Conservation (phyloP, 2,113 vertebrate species). For the Alethe castanea region DNA sequence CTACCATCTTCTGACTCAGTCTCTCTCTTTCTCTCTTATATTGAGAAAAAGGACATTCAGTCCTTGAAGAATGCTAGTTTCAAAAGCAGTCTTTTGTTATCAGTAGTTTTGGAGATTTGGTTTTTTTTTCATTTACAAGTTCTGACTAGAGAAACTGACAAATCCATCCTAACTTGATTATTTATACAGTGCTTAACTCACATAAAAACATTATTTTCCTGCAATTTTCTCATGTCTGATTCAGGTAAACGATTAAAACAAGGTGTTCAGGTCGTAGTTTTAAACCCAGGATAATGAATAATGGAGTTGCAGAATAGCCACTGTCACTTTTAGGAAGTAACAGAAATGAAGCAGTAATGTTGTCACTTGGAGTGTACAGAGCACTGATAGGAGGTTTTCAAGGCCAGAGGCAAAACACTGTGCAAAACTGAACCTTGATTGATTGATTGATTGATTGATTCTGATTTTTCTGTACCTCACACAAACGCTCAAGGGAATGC, state of each 20-base stretch:
- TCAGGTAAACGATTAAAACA: not conserved
- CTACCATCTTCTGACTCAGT: not conserved
- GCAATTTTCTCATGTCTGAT: not conserved
- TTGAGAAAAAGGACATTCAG: not conserved
- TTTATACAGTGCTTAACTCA: not conserved
- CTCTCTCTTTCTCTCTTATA: not conserved
- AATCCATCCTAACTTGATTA: not conserved
- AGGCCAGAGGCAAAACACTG: not conserved
- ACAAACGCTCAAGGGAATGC: not conserved
- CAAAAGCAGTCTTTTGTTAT: not conserved
- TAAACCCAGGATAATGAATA: not conserved
- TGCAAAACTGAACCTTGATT: not conserved
- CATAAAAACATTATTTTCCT: not conserved
- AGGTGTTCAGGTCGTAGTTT: not conserved
- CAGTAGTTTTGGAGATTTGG: not conserved
- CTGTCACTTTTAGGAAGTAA: not conserved
- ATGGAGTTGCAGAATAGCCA: not conserved
- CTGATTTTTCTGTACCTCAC: not conserved
- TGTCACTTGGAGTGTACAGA: not conserved
- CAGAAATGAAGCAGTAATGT: not conserved
- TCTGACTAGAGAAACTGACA: not conserved
- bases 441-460: not conserved
- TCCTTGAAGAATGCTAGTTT: not conserved
- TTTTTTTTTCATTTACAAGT: not conserved
- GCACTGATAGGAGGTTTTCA: not conserved